Evolutionary conservation across 2,797 vertebrate species (phyloP), one percentile per base, ranked within the genome.

Genomic region (Tauraco hartlaubi): DNA sequence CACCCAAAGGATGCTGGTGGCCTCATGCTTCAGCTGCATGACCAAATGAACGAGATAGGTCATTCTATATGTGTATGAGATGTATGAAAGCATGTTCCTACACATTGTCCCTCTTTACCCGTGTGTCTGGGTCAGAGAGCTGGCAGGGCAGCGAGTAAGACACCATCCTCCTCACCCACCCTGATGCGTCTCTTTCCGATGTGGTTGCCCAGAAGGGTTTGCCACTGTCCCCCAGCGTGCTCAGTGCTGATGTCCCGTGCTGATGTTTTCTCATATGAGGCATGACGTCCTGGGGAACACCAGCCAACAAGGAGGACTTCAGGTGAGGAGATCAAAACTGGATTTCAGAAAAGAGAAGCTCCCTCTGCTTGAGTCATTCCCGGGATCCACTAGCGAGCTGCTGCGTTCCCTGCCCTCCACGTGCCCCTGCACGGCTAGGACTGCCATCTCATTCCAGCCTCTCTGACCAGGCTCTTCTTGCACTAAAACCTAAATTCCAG

Each of bases 321-420:
- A 72, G 33, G 18, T 44, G 22, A 71, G 25, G 21, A 56, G n/a
- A 15, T 44, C 21, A n/a, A 35, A 54, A 43, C 0, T 48, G 56
- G 19, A 31, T 41, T 35, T 51, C 29, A 52, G 79, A 37, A 69
- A 55, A 61, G 62, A 59, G 58, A 61, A 61, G 5, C 18, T 75
- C 25, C 62, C 48, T 41, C 35, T 49, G 35, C 20, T 49, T 15
- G 29, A 44, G 31, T 61, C n/a, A 46, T 46, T 56, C 41, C 52
- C 1, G 1, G 37, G n/a, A 72, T 39, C 44, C 0, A 2, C 20
- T 12, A 37, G 33, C 0, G 4, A 58, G 20, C 31, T 79, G 44
- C 56, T n/a, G 48, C 22, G 46, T 16, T 87, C 33, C 17, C 18
- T 26, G 5, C 10, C 15, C 58, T 35, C 44, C 55, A 39, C 0